Conservation (phyloP, 2,888 invertebrate genomes). For the Meteorus colon region DNA sequence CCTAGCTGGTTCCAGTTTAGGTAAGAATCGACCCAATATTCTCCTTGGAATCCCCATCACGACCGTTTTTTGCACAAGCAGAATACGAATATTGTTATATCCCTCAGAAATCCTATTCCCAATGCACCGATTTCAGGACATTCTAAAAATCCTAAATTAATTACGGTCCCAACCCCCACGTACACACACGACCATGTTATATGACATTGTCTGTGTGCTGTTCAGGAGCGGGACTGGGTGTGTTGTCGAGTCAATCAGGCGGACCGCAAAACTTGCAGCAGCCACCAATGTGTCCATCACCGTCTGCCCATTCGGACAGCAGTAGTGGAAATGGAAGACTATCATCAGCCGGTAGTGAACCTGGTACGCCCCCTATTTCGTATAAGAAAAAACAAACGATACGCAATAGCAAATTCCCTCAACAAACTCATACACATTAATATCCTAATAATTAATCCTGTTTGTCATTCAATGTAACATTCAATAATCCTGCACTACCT, state of each 20-base stretch:
- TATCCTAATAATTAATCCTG: conserved; percentile 25
- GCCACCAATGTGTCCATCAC: conserved; percentile 85
- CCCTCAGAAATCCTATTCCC: background rate
- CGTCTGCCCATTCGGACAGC: conserved; percentile 90
- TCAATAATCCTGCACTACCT: conserved; percentile 6
- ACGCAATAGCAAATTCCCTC: background rate
- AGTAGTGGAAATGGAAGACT: conserved; percentile 87
- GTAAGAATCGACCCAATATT: conserved; percentile 53
- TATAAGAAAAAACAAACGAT: conserved; percentile 26
- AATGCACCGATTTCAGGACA: background rate
- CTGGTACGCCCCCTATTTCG: conserved; percentile 69
- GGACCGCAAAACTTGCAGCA: conserved; percentile 74
- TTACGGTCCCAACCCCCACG: background rate
- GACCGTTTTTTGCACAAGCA: background rate
- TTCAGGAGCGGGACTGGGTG: conserved; percentile 70
- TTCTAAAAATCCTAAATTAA: background rate
- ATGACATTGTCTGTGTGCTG: conserved; percentile 30
- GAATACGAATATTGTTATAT: conserved; percentile 9
- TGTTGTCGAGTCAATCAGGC: conserved; percentile 70
- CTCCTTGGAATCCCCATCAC: conserved; percentile 20
- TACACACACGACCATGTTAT: conserved; percentile 39
- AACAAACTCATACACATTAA: conserved; percentile 14
- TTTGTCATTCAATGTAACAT: conserved; percentile 18
- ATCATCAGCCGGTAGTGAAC: conserved; percentile 87
- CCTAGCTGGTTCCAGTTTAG: conserved; percentile 75